These are phyloP conservation scores for Characodon lateralis DNA, from an alignment of 2,797 vertebrate genomes.

Conservation along the genomic window DNA sequence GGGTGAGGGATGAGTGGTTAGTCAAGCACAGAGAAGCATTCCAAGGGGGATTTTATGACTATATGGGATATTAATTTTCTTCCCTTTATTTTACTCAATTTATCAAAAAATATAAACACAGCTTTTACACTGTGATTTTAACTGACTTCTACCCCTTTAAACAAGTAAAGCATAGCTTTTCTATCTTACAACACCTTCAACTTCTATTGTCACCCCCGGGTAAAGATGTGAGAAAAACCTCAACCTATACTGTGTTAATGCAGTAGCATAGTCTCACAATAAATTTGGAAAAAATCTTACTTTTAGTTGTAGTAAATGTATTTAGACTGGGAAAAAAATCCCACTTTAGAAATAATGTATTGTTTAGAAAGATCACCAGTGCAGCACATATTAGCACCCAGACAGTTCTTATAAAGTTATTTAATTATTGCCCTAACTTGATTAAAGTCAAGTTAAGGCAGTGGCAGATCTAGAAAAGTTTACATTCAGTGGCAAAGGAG, in stretches of 20 bases:
- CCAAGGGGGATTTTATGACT: slow-evolving; percentile 58
- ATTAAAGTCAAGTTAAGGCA: no score
- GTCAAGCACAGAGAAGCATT: slow-evolving; percentile 76
- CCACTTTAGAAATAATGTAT: neutral
- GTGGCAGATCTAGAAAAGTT: no score
- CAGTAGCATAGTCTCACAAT: neutral
- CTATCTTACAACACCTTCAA: slow-evolving; percentile 3
- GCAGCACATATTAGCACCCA: neutral
- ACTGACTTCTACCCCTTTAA: slow-evolving; percentile 41
- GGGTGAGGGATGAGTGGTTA: slow-evolving; percentile 83
- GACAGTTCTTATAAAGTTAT: neutral
- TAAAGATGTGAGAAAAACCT: neutral
- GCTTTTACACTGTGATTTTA: slow-evolving; percentile 61
- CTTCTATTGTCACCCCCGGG: neutral
- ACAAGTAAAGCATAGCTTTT: slow-evolving; percentile 45
- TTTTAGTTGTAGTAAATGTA: neutral
- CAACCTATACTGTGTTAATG: neutral
- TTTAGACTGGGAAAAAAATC: neutral
- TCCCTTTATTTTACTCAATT: slow-evolving; percentile 46
- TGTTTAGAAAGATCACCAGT: neutral
- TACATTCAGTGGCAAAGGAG: no score
- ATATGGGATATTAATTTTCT: slow-evolving; percentile 40
- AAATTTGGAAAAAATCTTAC: neutral
- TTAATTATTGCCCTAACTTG: no score
- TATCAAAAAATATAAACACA: slow-evolving; percentile 60